Evolutionary conservation across 2,888 invertebrate species (phyloP).

Genomic region (Drosophila macrospina): DNA sequence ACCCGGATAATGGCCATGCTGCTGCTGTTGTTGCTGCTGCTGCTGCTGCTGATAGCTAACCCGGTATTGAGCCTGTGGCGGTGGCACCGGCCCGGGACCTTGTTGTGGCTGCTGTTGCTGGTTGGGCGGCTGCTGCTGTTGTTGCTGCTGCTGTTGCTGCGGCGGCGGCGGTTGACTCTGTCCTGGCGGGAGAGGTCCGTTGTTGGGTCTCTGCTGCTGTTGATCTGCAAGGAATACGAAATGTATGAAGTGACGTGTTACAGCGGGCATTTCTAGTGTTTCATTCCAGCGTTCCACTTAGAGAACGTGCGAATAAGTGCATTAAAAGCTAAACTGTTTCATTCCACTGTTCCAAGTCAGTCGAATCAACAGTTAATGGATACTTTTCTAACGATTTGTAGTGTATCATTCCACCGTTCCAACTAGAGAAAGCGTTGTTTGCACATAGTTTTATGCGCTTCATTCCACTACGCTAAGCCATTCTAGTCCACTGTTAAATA

Average conservation of each 20-base stretch:
- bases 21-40: constrained; percentile 85
- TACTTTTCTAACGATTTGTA: too few relatives aligned
- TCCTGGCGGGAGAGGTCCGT: constrained; percentile 78
- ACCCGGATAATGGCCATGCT: constrained; percentile 86
- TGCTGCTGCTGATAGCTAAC: constrained; percentile 86
- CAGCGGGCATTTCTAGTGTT: not conserved
- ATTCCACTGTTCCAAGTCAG: too few relatives aligned
- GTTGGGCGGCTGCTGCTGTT: constrained; percentile 64
- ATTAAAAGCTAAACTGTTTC: too few relatives aligned
- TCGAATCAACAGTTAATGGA: too few relatives aligned
- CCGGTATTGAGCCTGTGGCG: constrained; percentile 87
- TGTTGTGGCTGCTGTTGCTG: constrained; percentile 86
- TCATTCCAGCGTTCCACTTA: constrained; percentile 2
- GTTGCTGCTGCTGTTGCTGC: constrained; percentile 80
- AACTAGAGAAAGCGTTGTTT: too few relatives aligned
- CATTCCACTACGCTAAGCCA: not conserved
- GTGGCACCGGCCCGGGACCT: constrained; percentile 86
- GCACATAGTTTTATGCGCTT: too few relatives aligned
- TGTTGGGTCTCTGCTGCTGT: constrained; percentile 86
- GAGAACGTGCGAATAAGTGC: too few relatives aligned
- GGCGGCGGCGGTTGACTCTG: constrained; percentile 71
- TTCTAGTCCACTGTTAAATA: not conserved
- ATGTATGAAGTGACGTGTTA: not conserved
- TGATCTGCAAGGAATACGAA: constrained; percentile 75
- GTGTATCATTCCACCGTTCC: constrained; percentile 4